Evolutionary conservation across 2,888 invertebrate species (phyloP), one percentile per base, ranked within the genome.

Genomic region (Alviniconcha strummeri): DNA sequence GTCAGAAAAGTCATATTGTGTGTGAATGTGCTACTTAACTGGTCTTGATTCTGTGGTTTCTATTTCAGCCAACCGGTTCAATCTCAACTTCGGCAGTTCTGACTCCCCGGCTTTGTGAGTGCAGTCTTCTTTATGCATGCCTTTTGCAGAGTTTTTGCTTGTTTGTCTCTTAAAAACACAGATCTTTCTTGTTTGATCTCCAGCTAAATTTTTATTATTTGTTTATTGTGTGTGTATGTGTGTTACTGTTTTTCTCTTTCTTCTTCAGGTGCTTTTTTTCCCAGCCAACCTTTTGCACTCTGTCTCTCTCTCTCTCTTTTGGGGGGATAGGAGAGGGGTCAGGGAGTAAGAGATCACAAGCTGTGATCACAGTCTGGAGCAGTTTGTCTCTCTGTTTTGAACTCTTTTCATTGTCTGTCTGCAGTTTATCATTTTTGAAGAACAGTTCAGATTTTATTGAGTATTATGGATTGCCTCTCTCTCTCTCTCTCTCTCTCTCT

Each of bases 21-120:
- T 36, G 36, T 36, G 36, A 36, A 36, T 36, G 36, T 36, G 36
- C 36, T 36, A 36, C 36, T 36, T 36, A 36, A 36, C 3, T 36
- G 36, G 36, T 36, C 36, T 36, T 36, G 36, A 36, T 36, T 36
- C 60, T 60, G 60, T 78, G 17, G 56, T 85, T 19, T 86, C 60
- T 83, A 60, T 88, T 89, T 71, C 89, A 91, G 91, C 90, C n/a
- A 89, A 89, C 83, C 86, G 89, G 82, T 88, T 89, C 82, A 89
- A 87, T 81, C 82, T 89, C 67, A 87, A 86, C 81, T 60, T 87
- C 5, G 88, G 88, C 64, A 88, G 90, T 9, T 86, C 88, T 71
- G 91, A 91, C 84, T 86, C 88, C 19, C 90, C 91, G 75, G 90
- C 90, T 55, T 91, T 91, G 91, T 91, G 88, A 91, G 91, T 91